phyloP scores from a whole-genome alignment of 2,888 invertebrate genomes.

The Poecilus cupreus region DNA sequence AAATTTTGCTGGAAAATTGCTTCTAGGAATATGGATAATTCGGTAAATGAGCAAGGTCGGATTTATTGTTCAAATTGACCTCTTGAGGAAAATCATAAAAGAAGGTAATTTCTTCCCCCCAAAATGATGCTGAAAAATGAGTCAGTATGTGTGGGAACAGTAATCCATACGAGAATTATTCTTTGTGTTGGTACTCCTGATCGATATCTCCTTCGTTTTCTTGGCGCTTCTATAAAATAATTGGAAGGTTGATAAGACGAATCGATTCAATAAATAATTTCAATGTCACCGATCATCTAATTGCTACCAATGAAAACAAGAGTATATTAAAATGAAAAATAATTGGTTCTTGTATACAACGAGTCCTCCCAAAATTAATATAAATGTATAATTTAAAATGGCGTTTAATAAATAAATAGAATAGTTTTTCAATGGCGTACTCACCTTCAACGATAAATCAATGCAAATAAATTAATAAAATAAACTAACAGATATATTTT shows the following conservation, averaged over 20 bases:
- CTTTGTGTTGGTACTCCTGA: neutral
- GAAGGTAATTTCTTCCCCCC: conserved; percentile 24
- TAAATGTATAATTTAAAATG: no score
- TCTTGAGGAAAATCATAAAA: conserved; percentile 39
- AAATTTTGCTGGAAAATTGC: conserved; percentile 10
- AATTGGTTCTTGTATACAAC: no score
- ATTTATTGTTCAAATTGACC: conserved; percentile 48
- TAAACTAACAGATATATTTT: no score
- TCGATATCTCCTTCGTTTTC: conserved; percentile 46
- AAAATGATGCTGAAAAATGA: conserved; percentile 10
- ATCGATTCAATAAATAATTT: conserved; percentile 32
- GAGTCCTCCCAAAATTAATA: no score
- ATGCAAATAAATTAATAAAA: no score
- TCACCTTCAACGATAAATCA: no score
- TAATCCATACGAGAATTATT: neutral
- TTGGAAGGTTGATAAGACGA: conserved; percentile 21
- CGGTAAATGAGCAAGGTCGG: conserved; percentile 34
- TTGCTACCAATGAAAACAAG: no score
- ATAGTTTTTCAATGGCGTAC: no score
- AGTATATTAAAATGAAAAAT: no score
- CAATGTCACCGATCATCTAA: neutral
- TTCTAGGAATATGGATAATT: conserved; percentile 32
- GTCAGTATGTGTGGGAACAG: neutral
- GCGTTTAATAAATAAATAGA: no score
- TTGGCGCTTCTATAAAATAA: conserved; percentile 20